Conservation (phyloP, 1,140 invertebrate species). For the Trialeurodes vaporariorum region DNA sequence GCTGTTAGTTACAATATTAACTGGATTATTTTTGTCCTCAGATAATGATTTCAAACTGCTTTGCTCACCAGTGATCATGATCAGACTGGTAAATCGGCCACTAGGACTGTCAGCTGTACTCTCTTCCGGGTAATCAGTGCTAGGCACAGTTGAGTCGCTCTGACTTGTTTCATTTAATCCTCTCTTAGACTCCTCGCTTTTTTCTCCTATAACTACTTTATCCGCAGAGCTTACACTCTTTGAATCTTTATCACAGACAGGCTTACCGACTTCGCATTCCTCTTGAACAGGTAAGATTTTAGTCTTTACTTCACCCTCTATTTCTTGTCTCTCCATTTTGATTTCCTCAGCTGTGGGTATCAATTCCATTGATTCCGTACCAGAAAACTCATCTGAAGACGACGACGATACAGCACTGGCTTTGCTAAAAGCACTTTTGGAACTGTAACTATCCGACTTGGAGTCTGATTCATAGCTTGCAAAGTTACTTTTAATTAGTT, state of each 20-base stretch:
- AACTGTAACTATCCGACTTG: not conserved
- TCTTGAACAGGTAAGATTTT: not conserved
- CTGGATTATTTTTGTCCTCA: conserved; percentile 24
- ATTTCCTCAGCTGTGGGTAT: conserved; percentile 19
- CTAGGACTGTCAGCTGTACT: conserved; percentile 23
- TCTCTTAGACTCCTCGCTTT: too few species aligned
- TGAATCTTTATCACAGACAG: not conserved
- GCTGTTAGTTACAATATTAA: conserved; percentile 56
- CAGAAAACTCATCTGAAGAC: conserved; percentile 26
- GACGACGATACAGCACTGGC: not conserved
- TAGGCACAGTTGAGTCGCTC: not conserved
- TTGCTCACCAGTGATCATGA: conserved; percentile 68
- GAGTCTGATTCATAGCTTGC: not conserved
- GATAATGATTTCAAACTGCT: conserved; percentile 7
- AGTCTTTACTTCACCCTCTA: not conserved
- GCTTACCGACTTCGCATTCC: not conserved
- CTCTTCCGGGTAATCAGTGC: not conserved
- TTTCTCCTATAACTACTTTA: too few species aligned
- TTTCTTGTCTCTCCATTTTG: not conserved
- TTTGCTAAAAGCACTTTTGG: not conserved
- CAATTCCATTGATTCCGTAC: conserved; percentile 30
- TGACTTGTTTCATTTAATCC: too few species aligned
- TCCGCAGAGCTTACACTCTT: too few species aligned
- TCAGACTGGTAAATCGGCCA: conserved; percentile 68
- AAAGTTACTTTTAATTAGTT: not conserved